These are phyloP conservation scores for Halesus radiatus DNA, from an alignment of 1,140 invertebrate species.

Conservation along the genomic window DNA sequence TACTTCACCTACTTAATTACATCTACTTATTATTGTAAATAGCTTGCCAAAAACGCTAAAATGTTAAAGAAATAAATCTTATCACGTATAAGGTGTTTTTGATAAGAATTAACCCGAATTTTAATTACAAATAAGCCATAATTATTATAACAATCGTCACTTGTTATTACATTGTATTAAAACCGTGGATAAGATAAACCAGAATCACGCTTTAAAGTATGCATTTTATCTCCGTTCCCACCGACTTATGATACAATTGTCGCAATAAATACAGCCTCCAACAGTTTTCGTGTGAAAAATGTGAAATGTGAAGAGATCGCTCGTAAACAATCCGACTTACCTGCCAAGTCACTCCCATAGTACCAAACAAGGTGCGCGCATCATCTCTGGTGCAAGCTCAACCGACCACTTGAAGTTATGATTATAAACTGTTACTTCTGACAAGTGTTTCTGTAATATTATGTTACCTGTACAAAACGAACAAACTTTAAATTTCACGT, in stretches of 20 bases:
- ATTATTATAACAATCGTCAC: too few species aligned
- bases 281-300: conserved; percentile 20
- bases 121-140: too few species aligned
- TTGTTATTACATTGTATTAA: too few species aligned
- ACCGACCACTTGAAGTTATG: conserved; percentile 9
- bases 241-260: conserved; percentile 11
- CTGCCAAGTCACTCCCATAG: conserved; percentile 34
- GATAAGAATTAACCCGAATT: too few species aligned
- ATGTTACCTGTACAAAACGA: background rate
- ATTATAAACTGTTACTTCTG: conserved; percentile 24
- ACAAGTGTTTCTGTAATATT: conserved; percentile 31
- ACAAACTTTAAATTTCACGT: background rate
- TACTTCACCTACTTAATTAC: too few species aligned
- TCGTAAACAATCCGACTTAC: conserved; percentile 48
- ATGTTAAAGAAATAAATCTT: too few species aligned
- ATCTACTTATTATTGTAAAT: too few species aligned
- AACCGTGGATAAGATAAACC: too few species aligned
- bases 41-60: too few species aligned
- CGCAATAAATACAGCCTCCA: background rate
- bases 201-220: too few species aligned
- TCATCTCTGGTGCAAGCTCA: conserved; percentile 25
- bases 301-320: background rate
- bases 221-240: background rate
- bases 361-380: conserved; percentile 46
- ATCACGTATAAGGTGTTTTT: too few species aligned